Evolutionary conservation across 2,113 vertebrate genomes (phyloP), one percentile per base, ranked within the genome.

Genomic region (Poeciliopsis turrubarensis): DNA sequence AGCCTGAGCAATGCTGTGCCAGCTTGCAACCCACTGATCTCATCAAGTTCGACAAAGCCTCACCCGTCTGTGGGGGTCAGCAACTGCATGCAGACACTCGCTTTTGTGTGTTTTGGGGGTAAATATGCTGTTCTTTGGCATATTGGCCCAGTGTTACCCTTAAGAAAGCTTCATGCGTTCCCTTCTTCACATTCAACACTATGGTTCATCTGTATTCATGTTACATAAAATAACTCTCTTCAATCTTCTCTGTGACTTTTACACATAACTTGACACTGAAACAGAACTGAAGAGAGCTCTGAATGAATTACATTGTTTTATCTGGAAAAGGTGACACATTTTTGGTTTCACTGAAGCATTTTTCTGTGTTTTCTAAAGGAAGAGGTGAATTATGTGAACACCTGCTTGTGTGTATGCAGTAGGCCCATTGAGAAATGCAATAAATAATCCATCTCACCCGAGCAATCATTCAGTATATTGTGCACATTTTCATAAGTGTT

Each of bases 11-110:
- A 75, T 68, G 70, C 75, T 7, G 29, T 26, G 85, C 86, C 87
- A 88, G 78, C 83, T 81, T 77, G 41, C 68, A 73, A 69, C 17
- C 39, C n/a, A 41, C 64, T 90, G 84, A 92, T 70, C 62, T 93
- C 90, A 91, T 31, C 60, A 39, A 73, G 82, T n/a, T 70, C 29
- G 75, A 68, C 61, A 27, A 77, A 41, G 81, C 12, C 4, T 75
- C 66, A 17, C 39, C 77, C 70, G 54, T 13, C 70, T 61, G 47
- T 41, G 29, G 26, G 47, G 72, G 67, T 57, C 15, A 37, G 75
- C 57, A 72, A 60, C 75, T 70, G 65, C 65, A 66, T 41, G 64
- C 71, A 44, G n/a, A 2, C 47, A 44, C 13, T 73, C 0, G 0
- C 1, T 5, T 30, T 76, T 77, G 65, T 8, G 19, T 57, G 68